Percentiles rank a stretch among this genome's conserved stretches.
Conservation (phyloP, 2,797 vertebrate species). For the Ptychobarbus kaznakovi region DNA sequence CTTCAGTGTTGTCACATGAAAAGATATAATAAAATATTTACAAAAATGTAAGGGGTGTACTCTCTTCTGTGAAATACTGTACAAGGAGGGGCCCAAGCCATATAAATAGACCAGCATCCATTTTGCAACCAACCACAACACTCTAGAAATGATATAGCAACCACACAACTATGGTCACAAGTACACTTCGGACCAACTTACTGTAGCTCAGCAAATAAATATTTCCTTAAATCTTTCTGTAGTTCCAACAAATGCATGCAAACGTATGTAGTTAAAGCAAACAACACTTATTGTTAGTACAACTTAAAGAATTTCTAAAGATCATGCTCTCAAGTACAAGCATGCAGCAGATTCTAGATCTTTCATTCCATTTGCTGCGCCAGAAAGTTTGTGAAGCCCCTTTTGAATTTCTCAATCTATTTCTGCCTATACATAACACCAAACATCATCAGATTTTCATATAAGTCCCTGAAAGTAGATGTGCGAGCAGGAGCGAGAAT, state of each 20-base stretch:
- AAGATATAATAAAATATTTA: too few relatives aligned
- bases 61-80: background rate
- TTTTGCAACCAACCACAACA: background rate
- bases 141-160: background rate
- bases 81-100: too few relatives aligned
- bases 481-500: too few relatives aligned
- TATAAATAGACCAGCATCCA: background rate
- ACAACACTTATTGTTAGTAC: background rate
- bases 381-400: too few relatives aligned
- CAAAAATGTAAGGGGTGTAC: too few relatives aligned
- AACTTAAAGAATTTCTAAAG: background rate
- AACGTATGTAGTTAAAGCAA: background rate
- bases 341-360: background rate
- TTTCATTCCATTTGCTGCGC: background rate
- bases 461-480: too few relatives aligned
- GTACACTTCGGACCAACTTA: background rate
- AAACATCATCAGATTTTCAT: too few relatives aligned
- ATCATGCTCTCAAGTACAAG: background rate
- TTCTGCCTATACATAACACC: too few relatives aligned
- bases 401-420: too few relatives aligned
- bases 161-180: background rate
- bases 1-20: too few relatives aligned
- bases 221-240: background rate
- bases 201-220: background rate
- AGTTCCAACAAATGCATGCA: background rate